Evolutionary conservation across 1,140 invertebrate genomes (phyloP), one percentile per base, ranked within the genome.

Genomic region (Hylyphantes graminicola): DNA sequence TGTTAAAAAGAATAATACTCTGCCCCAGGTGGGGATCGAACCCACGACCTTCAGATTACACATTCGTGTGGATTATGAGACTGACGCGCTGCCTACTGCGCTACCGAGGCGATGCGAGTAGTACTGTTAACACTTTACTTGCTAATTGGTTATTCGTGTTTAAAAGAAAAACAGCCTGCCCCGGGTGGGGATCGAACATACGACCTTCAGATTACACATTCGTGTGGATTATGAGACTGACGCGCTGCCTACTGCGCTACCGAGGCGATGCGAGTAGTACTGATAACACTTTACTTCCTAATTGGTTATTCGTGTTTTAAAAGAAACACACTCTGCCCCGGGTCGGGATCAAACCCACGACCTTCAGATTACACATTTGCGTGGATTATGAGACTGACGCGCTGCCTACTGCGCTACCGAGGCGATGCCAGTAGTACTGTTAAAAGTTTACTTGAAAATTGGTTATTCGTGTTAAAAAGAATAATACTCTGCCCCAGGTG

Each of bases 331-430:
- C n/a, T 59, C 50, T 95, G 95, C 94, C 94, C 93, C 93, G 93
- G 92, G 94, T 95, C 94, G 95, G 94, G 94, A 94, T 96, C 94
- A 94, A 96, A 96, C 94, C 95, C 94, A 95, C 94, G 95, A 95
- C 95, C 94, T 95, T 95, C 94, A 95, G 94, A 96, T 95, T 96
- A 95, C 63, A 35, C 35, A 35, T 35, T 35, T 5, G 35, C 5
- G 35, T 35, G 11, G 80, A 83, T 83, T 83, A 83, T 83, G 80
- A 83, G 80, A 83, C 80, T 83, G 80, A 83, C 80, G 80, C 80
- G 80, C 80, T 83, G 73, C 80, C 80, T 83, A 83, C 80, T 83
- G 80, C 80, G 80, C 80, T 83, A 83, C 70, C 80, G 80, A 83
- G 80, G 80, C 80, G 35, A 35, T 35, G n/a, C n/a, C n/a, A n/a